Evolutionary conservation across 2,888 invertebrate species (phyloP).

Genomic region (Chymomyza procnemis): DNA sequence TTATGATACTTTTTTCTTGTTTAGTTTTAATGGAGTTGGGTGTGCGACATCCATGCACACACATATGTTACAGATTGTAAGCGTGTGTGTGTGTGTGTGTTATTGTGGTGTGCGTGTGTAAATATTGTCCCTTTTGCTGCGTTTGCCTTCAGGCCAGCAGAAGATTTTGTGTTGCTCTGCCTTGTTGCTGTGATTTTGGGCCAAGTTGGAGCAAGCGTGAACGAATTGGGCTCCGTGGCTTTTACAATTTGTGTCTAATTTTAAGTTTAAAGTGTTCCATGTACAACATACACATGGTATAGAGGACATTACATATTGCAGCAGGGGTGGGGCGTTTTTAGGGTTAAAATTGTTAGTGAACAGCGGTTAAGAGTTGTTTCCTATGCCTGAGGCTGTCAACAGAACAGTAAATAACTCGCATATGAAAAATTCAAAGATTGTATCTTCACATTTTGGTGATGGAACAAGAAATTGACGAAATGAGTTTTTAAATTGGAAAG

Average conservation of each 20-base stretch:
- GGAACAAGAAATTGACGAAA: background rate
- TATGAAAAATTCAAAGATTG: background rate
- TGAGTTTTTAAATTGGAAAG: background rate
- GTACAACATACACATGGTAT: background rate
- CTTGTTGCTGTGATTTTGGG: background rate
- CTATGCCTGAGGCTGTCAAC: background rate
- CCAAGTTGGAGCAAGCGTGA: background rate
- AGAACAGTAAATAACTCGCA: background rate
- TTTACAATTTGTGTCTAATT: conserved; percentile 7
- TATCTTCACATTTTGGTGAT: background rate
- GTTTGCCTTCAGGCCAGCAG: background rate
- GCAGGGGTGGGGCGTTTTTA: background rate
- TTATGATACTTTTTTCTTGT: conserved; percentile 33
- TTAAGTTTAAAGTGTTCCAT: conserved; percentile 1
- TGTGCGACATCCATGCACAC: conserved; percentile 17
- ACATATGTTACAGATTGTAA: background rate
- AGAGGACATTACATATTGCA: background rate
- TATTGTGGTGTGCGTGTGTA: conserved; percentile 7
- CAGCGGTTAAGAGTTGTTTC: background rate
- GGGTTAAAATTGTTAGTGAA: background rate
- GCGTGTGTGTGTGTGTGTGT: conserved; percentile 4
- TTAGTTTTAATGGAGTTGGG: conserved; percentile 39
- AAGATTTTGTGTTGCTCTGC: background rate
- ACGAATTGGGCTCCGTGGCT: background rate
- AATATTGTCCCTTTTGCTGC: background rate